Evolutionary conservation across 2,888 invertebrate genomes (phyloP), one percentile per base, ranked within the genome.

Genomic region (Parascotia fuliginaria): DNA sequence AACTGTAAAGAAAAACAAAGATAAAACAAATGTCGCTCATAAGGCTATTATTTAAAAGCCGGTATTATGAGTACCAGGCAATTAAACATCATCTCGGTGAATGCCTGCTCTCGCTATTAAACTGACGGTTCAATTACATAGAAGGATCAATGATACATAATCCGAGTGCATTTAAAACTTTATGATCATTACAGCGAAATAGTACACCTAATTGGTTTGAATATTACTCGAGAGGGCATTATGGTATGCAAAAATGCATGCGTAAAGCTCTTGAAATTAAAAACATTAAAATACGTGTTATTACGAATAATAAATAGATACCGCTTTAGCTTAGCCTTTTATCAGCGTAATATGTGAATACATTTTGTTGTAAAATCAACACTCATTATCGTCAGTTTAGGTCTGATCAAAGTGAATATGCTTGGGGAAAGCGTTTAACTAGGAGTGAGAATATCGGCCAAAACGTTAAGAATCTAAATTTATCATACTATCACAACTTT

Each of bases 91-190:
- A 53, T 49, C 38, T 39, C 15, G 0, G 13, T 38, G 34, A 63
- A 33, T 60, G 28, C 39, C 3, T 44, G 42, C 44, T 43, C 44
- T 56, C 42, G 43, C 42, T 50, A 59, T 65, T 47, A 46, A 60
- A 50, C 49, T 65, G 73, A 75, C 68, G 61, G 64, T 68, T 75
- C 72, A 77, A 77, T 81, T 71, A 72, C 55, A 71, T 52, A 63
- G 65, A 42, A 3, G 36, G 41, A 33, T 44, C 49, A 37, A 47
- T 57, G 37, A 52, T 52, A 47, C 27, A 49, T 37, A 50, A 36
- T 38, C 29, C 9, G 28, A 40, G 41, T 15, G 41, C 48, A 34
- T 63, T 56, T 34, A 65, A 66, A 69, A 64, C 49, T 71, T 76
- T 76, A 76, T 55, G 54, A 32, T 56, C 53, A 56, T 68, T 65